Percentiles rank a stretch among this genome's conserved stretches.
Evolutionary conservation across 2,113 vertebrate species (phyloP).

Genomic region (Platichthys stellatus): DNA sequence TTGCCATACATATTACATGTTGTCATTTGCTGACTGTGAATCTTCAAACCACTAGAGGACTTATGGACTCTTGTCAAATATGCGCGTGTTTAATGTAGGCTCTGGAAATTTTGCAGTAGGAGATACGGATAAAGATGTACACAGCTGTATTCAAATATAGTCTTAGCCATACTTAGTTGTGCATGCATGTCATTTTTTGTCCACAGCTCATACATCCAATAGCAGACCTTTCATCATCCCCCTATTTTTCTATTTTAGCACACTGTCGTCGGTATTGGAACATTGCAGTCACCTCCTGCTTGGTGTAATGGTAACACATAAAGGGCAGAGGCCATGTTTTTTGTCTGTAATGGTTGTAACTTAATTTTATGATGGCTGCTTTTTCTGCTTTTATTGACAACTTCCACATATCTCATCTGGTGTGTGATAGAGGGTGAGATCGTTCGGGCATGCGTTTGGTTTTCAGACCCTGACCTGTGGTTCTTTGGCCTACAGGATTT

Average conservation of each 20-base stretch:
- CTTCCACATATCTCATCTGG: not conserved
- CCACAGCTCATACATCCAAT: slow-evolving; percentile 9
- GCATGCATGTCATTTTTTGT: slow-evolving; percentile 26
- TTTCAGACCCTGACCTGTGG: slow-evolving; percentile 12
- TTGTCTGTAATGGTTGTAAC: not conserved
- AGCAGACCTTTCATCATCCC: slow-evolving; percentile 41
- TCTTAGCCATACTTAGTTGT: not conserved
- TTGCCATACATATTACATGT: not conserved
- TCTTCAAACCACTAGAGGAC: not conserved
- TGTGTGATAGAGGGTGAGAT: slow-evolving; percentile 2
- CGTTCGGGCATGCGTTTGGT: slow-evolving; percentile 13
- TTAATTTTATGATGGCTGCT: not conserved
- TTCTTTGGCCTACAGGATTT: slow-evolving; percentile 1
- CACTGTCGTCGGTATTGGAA: slow-evolving; percentile 24
- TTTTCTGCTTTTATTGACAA: not conserved
- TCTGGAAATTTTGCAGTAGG: not conserved
- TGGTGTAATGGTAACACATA: slow-evolving; percentile 30
- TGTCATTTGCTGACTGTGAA: not conserved
- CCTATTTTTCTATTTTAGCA: slow-evolving; percentile 53
- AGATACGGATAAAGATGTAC: not conserved
- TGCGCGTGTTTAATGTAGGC: not conserved
- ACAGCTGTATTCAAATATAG: slow-evolving; percentile 28
- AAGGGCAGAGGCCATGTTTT: slow-evolving; percentile 25
- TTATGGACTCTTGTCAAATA: not conserved
- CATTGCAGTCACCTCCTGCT: slow-evolving; percentile 1